Percentiles rank a stretch among this genome's conserved stretches.
These are phyloP conservation scores for Melikaiella ostensackeni DNA, from an alignment of 2,888 invertebrate genomes.

Conservation along the genomic window DNA sequence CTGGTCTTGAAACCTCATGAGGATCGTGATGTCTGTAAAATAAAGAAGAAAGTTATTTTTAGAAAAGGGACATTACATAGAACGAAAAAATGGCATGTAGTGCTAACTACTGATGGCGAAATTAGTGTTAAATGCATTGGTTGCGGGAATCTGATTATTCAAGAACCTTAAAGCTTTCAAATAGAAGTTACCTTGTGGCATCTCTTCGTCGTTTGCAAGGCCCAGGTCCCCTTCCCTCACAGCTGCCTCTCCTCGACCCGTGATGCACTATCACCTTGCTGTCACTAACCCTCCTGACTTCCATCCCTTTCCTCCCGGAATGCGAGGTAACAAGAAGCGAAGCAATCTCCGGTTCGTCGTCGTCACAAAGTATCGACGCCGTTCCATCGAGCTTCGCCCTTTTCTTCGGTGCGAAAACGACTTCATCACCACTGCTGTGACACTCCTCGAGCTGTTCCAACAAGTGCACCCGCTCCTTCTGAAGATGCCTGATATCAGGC, in stretches of 20 bases:
- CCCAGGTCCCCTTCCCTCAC: conserved; percentile 70
- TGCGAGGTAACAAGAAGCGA: conserved; percentile 74
- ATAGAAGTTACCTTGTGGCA: conserved; percentile 62
- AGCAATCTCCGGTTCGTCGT: conserved; percentile 74
- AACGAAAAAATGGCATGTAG: no score
- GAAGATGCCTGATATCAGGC: conserved; percentile 83
- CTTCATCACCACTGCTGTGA: conserved; percentile 84
- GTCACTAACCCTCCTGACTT: conserved; percentile 73
- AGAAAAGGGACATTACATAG: neutral
- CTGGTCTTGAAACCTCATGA: conserved; percentile 86
- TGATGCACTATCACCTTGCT: conserved; percentile 72
- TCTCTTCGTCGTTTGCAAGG: conserved; percentile 75
- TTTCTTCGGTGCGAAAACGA: conserved; percentile 82
- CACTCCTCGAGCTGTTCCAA: conserved; percentile 85
- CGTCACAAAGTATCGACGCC: conserved; percentile 69
- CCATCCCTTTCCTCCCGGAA: conserved; percentile 73
- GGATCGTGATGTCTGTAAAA: conserved; percentile 77
- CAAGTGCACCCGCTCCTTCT: conserved; percentile 85
- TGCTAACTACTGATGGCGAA: no score
- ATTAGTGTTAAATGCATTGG: no score
- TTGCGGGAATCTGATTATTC: neutral
- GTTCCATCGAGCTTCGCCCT: conserved; percentile 81
- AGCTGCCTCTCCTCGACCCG: conserved; percentile 69
- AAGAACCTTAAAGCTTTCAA: neutral
- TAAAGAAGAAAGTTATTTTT: neutral